These are phyloP conservation scores for Drosophila erecta DNA, from an alignment of 1,140 invertebrate genomes.

Conservation along the genomic window DNA sequence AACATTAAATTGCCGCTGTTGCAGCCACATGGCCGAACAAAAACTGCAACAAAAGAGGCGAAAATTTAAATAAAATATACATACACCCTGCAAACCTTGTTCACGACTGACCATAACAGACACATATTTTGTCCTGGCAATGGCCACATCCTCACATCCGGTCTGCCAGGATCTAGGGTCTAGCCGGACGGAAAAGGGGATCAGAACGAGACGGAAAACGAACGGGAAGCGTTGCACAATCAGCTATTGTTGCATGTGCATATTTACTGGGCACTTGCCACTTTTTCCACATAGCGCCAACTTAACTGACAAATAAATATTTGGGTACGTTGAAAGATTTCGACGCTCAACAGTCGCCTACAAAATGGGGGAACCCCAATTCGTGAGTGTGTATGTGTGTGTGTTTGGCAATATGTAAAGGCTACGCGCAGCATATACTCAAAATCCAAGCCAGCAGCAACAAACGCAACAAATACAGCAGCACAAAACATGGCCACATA, in stretches of 20 bases:
- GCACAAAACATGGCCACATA: conserved; percentile 74
- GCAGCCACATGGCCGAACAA: conserved; percentile 22
- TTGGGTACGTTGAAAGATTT: conserved; percentile 69
- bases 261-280: conserved; percentile 52
- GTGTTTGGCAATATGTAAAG: conserved; percentile 72
- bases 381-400: conserved; percentile 25
- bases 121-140: conserved; percentile 83
- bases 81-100: conserved; percentile 27
- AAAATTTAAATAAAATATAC: conserved; percentile 66
- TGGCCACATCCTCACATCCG: conserved; percentile 64
- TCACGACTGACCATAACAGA: conserved; percentile 77
- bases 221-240: conserved; percentile 77
- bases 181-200: conserved; percentile 17
- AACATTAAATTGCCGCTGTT: conserved; percentile 81
- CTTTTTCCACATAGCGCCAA: conserved; percentile 29
- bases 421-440: conserved; percentile 80
- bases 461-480: conserved; percentile 21
- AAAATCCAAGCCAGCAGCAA: conserved; percentile 58
- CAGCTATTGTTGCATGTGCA: conserved; percentile 58
- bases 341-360: conserved; percentile 67
- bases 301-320: conserved; percentile 71
- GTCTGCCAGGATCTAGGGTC: conserved; percentile 46
- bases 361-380: background rate
- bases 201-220: conserved; percentile 52
- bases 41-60: conserved; percentile 50